These are phyloP conservation scores for Amazona vittata DNA, from an alignment of 2,113 vertebrate genomes.

Conservation along the genomic window DNA sequence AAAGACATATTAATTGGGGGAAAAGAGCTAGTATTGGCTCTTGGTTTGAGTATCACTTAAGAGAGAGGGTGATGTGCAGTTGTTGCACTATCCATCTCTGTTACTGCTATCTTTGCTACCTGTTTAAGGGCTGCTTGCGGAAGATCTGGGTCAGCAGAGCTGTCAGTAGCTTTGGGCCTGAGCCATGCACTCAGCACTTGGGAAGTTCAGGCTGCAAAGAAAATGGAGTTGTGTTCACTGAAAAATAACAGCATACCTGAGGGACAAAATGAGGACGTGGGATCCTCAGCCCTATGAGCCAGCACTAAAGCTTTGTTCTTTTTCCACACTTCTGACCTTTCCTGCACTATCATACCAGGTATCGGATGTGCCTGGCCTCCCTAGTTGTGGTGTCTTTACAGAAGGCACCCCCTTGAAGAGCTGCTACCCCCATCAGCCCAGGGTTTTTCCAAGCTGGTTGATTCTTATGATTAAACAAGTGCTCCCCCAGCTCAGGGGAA, in stretches of 20 bases:
- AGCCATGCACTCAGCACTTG: neutral
- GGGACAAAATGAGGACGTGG: neutral
- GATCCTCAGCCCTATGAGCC: neutral
- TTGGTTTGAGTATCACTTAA: neutral
- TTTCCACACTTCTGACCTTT: neutral
- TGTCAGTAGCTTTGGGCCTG: neutral
- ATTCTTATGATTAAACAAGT: neutral
- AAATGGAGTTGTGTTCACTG: neutral
- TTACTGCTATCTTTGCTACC: neutral
- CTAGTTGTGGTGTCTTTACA: neutral
- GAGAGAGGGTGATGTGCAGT: neutral
- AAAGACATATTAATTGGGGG: neutral
- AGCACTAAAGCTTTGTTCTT: neutral
- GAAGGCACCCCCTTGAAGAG: neutral
- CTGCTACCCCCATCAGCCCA: neutral
- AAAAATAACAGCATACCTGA: neutral
- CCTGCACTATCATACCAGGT: neutral
- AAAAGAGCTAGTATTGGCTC: neutral
- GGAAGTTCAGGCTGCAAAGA: neutral
- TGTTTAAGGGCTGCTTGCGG: rapidly evolving
- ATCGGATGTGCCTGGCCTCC: neutral
- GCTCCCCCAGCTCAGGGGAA: neutral
- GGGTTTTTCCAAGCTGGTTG: neutral
- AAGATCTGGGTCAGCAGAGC: neutral
- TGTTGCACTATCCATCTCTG: neutral